A percentile compares a stretch with the other conserved stretches of the same genome.
Conservation (phyloP, 2,113 vertebrate species). For the Albula goreensis region DNA sequence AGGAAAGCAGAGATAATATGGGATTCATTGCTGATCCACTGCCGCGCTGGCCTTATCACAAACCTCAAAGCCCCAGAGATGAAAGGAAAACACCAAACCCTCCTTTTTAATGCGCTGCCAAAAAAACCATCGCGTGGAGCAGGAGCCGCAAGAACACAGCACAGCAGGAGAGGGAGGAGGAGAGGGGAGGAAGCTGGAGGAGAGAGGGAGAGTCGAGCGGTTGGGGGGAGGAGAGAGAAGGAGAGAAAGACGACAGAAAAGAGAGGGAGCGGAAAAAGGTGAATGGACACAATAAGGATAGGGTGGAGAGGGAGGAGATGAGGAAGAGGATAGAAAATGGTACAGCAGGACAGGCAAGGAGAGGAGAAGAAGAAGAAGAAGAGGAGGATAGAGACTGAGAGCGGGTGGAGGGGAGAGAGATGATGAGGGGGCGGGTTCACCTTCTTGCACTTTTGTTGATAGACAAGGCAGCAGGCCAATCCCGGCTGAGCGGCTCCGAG, state of each 20-base stretch:
- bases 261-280: constrained; percentile 11
- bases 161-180: neutral
- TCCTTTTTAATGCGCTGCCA: constrained; percentile 49
- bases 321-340: neutral
- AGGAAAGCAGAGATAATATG: neutral
- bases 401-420: constrained; percentile 14
- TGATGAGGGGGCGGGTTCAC: neutral
- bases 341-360: neutral
- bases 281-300: neutral
- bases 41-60: neutral
- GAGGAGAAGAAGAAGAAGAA: neutral
- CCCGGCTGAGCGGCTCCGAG: constrained; percentile 30
- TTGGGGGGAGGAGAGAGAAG: neutral
- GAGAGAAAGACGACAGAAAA: constrained; percentile 2
- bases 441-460: constrained; percentile 23
- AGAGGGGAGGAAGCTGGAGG: neutral
- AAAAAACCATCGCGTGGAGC: constrained; percentile 39
- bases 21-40: neutral
- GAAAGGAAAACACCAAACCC: constrained; percentile 42
- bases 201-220: no score
- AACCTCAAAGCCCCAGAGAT: constrained; percentile 27
- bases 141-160: constrained; percentile 2
- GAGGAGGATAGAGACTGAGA: neutral
- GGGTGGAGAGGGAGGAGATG: neutral
- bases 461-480: constrained; percentile 10